Evolutionary conservation across 2,888 invertebrate genomes (phyloP).

Genomic region (Eupeodes latifasciatus): DNA sequence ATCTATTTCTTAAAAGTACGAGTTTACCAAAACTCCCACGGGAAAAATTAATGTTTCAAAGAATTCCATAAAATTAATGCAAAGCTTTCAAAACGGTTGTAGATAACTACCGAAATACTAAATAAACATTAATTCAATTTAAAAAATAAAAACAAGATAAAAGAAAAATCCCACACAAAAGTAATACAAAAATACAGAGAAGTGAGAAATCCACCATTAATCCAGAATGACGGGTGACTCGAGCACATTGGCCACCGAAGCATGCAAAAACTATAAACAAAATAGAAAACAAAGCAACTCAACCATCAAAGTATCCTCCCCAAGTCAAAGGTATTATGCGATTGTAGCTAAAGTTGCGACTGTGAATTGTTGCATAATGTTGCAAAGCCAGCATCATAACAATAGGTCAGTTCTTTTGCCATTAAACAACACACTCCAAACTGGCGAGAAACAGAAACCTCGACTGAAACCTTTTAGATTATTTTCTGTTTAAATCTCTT

Average conservation of each 20-base stretch:
- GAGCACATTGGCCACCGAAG: not conserved
- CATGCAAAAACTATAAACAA: too few relatives aligned
- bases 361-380: not conserved
- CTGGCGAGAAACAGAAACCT: not conserved
- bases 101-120: not conserved
- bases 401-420: not conserved
- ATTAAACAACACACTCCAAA: not conserved
- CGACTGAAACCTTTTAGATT: not conserved
- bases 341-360: not conserved
- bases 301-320: not conserved
- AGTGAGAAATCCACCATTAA: conserved; percentile 5
- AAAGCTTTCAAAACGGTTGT: not conserved
- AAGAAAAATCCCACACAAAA: not conserved
- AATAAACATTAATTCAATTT: not conserved
- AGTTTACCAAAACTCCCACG: not conserved
- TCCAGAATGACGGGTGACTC: not conserved
- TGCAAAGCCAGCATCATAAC: not conserved
- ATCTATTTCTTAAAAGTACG: not conserved
- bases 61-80: not conserved
- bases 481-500: conserved; percentile 7
- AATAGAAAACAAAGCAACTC: not conserved
- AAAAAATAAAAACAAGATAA: too few relatives aligned
- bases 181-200: not conserved
- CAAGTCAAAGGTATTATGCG: not conserved
- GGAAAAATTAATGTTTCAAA: not conserved